A percentile compares a stretch with the other conserved stretches of the same genome.
These are phyloP conservation scores for Melitaea cinxia DNA, from an alignment of 1,140 invertebrate genomes.

Conservation along the genomic window DNA sequence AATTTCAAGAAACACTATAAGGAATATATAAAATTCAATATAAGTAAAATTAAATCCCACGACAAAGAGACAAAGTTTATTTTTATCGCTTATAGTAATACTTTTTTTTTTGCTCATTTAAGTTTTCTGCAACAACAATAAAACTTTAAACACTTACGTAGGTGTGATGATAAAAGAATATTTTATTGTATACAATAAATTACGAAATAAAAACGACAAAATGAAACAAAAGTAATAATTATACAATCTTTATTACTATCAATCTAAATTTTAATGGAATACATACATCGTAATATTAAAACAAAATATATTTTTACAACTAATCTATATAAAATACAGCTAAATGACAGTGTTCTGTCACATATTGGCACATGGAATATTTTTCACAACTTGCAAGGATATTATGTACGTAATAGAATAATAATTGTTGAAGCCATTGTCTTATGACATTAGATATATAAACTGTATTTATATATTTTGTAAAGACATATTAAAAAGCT, in stretches of 20 bases:
- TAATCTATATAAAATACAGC: constrained; percentile 75
- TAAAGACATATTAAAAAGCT: constrained; percentile 35
- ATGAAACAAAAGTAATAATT: constrained; percentile 33
- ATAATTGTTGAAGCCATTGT: constrained; percentile 41
- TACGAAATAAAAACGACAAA: constrained; percentile 9
- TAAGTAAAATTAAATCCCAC: too few species aligned
- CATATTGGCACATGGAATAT: constrained; percentile 76
- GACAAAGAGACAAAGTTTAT: too few species aligned
- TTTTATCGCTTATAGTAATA: too few species aligned
- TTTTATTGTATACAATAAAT: not conserved
- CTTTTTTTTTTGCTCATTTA: not conserved
- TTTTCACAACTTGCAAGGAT: constrained; percentile 50
- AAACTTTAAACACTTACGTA: not conserved
- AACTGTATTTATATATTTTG: constrained; percentile 65
- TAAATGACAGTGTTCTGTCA: constrained; percentile 65
- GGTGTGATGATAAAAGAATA: not conserved
- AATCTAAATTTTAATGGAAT: constrained; percentile 68
- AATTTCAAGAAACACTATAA: too few species aligned
- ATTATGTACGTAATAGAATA: constrained; percentile 62
- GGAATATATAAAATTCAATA: too few species aligned
- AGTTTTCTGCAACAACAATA: not conserved
- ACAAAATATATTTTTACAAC: constrained; percentile 69
- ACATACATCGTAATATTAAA: constrained; percentile 69
- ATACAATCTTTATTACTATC: constrained; percentile 68
- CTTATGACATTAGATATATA: constrained; percentile 70